A percentile compares a stretch with the other conserved stretches of the same genome.
Evolutionary conservation across 1,140 invertebrate genomes (phyloP).

Genomic region (Drosophila simulans): DNA sequence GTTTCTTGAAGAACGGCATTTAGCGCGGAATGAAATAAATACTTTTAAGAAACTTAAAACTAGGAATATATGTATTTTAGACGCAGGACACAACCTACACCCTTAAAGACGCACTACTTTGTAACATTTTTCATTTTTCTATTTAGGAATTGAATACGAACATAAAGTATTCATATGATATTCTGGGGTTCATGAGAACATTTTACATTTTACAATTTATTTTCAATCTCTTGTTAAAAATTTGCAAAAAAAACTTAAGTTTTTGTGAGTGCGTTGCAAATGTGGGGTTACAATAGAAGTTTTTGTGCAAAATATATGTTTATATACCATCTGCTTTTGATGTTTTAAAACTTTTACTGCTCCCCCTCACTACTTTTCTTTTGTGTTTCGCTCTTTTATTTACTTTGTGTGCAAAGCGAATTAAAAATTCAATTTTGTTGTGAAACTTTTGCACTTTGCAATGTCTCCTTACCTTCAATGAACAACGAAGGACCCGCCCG

Average conservation of each 20-base stretch:
- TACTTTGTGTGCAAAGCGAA: constrained; percentile 39
- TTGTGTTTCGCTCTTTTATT: constrained; percentile 1
- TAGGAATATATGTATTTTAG: too few species aligned
- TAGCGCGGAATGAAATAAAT: too few species aligned
- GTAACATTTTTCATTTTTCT: too few species aligned
- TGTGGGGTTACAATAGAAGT: neutral
- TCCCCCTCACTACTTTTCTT: neutral
- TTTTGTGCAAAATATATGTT: neutral
- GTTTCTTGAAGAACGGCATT: neutral
- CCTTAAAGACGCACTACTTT: too few species aligned
- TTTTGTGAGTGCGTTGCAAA: neutral
- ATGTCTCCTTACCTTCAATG: constrained; percentile 4
- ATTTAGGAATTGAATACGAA: too few species aligned
- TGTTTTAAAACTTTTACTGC: constrained; percentile 5
- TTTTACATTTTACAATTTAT: too few species aligned
- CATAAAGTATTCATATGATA: too few species aligned
- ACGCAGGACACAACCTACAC: too few species aligned
- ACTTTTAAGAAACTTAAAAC: too few species aligned
- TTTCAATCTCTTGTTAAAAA: too few species aligned
- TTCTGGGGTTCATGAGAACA: too few species aligned
- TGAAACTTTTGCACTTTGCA: constrained; percentile 57
- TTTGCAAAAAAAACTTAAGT: neutral
- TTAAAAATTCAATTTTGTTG: constrained; percentile 70
- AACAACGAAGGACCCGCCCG: neutral
- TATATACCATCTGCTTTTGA: constrained; percentile 6